phyloP scores from a whole-genome alignment of 1,140 invertebrate genomes.

The Cyclargus thomasi region DNA sequence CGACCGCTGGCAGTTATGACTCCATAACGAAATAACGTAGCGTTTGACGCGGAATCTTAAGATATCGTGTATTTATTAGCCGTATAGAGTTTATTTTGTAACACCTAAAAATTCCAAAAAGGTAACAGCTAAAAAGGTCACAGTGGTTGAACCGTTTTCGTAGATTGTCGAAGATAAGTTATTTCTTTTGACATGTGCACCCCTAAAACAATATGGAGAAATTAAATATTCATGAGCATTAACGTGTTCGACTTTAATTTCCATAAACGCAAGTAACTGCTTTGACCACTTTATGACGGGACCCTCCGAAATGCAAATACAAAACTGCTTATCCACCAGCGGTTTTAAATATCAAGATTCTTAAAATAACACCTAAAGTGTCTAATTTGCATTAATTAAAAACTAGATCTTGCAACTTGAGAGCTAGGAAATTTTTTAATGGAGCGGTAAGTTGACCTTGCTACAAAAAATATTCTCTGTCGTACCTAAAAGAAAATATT shows the following conservation, averaged over 20 bases:
- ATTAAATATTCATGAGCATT: conserved; percentile 35
- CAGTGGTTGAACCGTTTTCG: too few species aligned
- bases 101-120: too few species aligned
- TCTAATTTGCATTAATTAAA: too few species aligned
- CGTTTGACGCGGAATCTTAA: not conserved
- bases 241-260: conserved; percentile 35
- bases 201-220: conserved; percentile 9
- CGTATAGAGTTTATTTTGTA: too few species aligned
- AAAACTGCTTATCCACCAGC: conserved; percentile 21
- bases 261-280: conserved; percentile 39
- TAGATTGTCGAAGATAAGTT: not conserved
- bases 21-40: not conserved
- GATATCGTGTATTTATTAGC: not conserved
- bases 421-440: too few species aligned
- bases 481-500: too few species aligned
- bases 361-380: not conserved
- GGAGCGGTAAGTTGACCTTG: too few species aligned
- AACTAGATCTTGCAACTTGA: too few species aligned
- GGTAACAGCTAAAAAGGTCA: too few species aligned
- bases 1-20: not conserved
- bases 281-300: conserved; percentile 41
- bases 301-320: conserved; percentile 45
- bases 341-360: not conserved
- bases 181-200: not conserved
- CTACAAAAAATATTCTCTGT: too few species aligned